These are phyloP conservation scores for Microtus californicus DNA, from an alignment of 2,797 vertebrate genomes.

Conservation along the genomic window DNA sequence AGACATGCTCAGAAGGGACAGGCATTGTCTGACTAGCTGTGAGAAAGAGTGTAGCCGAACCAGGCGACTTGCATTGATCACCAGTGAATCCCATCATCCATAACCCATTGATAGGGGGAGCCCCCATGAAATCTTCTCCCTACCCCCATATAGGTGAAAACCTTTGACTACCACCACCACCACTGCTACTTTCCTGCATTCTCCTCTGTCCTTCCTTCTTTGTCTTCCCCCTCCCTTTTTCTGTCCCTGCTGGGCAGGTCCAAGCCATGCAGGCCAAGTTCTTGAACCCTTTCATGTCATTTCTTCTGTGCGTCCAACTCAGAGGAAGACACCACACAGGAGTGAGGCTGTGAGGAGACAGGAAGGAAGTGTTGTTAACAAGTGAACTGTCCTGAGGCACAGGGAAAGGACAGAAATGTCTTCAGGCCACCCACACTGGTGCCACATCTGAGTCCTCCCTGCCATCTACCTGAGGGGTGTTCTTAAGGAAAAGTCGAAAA, in stretches of 20 bases:
- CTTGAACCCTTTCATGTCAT: background rate
- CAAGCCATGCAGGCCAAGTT: background rate
- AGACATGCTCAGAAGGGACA: background rate
- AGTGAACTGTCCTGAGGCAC: background rate
- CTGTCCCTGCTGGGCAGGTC: background rate
- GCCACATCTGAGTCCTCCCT: background rate
- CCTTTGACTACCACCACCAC: background rate
- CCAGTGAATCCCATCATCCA: background rate
- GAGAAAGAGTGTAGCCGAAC: background rate
- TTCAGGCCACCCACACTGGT: no score
- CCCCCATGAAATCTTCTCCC: background rate
- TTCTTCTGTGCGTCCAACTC: background rate
- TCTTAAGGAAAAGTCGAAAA: background rate
- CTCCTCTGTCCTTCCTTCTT: no score
- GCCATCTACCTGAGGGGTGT: background rate
- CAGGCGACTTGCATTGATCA: no score
- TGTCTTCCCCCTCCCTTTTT: background rate
- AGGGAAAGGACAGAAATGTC: background rate
- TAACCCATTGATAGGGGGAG: background rate
- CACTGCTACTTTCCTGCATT: no score
- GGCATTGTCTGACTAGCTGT: background rate
- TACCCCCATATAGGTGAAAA: fast-evolving
- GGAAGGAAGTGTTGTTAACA: background rate
- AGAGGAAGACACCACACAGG: background rate
- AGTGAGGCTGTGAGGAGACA: background rate